These are phyloP conservation scores for Potamarius usumacintae DNA, from an alignment of 2,113 vertebrate species.

Conservation along the genomic window DNA sequence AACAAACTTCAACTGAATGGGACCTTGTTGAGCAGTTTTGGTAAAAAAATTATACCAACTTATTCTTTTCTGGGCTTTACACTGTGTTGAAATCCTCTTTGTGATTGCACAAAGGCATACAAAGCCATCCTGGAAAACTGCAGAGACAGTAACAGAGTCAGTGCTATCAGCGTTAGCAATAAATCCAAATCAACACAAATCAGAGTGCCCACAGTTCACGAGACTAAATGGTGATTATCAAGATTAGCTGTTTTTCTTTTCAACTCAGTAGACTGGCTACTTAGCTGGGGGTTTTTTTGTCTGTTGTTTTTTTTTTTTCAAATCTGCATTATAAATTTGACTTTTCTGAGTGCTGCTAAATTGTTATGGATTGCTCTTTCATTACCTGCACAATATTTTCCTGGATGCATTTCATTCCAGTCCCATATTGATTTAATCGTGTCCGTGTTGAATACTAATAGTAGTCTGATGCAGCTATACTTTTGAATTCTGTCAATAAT, in stretches of 20 bases:
- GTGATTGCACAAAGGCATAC: neutral
- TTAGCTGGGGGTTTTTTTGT: neutral
- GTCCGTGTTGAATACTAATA: conserved; percentile 1
- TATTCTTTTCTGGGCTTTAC: neutral
- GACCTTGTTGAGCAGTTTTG: too few species aligned
- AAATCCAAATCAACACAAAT: neutral
- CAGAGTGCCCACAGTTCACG: neutral
- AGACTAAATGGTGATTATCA: neutral
- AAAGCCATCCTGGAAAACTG: neutral
- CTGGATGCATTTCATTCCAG: neutral
- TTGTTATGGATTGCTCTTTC: neutral
- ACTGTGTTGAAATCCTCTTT: neutral
- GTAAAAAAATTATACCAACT: too few species aligned
- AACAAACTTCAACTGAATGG: too few species aligned
- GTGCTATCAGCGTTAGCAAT: neutral
- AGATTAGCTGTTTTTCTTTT: neutral
- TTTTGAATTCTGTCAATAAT: neutral
- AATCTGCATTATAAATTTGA: neutral
- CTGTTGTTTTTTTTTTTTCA: neutral
- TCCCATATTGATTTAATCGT: neutral
- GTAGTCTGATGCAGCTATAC: neutral
- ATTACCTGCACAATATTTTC: neutral
- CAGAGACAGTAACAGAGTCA: neutral
- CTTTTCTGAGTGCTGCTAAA: neutral
- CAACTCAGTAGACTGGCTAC: neutral